Conservation (phyloP, 2,113 vertebrate genomes). For the Peromyscus leucopus region DNA sequence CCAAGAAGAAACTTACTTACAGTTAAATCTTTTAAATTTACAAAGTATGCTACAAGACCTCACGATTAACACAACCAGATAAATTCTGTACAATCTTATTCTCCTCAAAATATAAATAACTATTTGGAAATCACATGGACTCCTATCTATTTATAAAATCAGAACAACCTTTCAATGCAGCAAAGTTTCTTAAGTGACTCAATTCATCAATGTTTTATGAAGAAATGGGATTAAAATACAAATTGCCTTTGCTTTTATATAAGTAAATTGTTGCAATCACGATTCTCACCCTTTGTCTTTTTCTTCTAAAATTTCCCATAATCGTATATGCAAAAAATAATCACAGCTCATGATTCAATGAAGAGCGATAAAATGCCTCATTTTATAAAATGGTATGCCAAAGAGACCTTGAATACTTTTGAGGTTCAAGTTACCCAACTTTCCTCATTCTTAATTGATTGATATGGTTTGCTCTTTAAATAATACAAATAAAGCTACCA, state of each 20-base stretch:
- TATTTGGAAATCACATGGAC: background rate
- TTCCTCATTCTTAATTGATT: background rate
- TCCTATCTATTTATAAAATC: background rate
- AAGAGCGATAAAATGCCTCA: background rate
- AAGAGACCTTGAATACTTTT: background rate
- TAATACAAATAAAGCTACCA: background rate
- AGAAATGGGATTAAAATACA: background rate
- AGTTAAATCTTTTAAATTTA: conserved; percentile 1
- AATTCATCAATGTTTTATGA: background rate
- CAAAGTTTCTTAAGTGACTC: background rate
- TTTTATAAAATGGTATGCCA: background rate
- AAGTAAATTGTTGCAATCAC: background rate
- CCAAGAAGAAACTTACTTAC: background rate
- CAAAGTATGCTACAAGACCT: background rate
- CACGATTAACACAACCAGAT: background rate
- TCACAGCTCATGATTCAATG: background rate
- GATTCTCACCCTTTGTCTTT: background rate
- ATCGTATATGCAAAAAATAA: background rate
- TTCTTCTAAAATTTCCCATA: conserved; percentile 37
- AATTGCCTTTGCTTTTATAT: background rate
- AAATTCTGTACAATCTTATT: background rate
- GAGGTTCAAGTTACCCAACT: conserved; percentile 18
- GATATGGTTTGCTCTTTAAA: background rate
- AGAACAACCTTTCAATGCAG: background rate
- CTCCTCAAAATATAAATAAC: background rate